phyloP scores from a whole-genome alignment of 1,140 invertebrate species.

The Magallana ariakensis region DNA sequence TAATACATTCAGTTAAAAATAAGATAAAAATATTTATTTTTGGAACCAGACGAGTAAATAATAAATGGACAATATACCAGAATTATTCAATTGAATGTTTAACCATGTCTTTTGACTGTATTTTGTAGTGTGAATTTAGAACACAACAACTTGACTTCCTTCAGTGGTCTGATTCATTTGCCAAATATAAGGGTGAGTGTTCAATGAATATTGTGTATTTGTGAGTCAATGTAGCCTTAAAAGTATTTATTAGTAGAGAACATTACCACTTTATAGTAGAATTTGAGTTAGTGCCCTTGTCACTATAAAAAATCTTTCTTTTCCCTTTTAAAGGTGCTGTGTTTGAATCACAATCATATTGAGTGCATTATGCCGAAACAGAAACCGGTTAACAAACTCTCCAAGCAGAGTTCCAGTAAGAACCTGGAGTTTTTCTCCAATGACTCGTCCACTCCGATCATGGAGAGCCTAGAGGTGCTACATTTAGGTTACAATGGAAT shows the following conservation, averaged over 20 bases:
- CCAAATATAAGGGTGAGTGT: conserved; percentile 76
- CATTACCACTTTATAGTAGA: too few species aligned
- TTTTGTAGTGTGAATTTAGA: conserved; percentile 79
- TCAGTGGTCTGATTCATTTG: conserved; percentile 77
- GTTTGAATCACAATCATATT: conserved; percentile 79
- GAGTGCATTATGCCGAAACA: conserved; percentile 76
- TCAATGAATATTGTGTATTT: not conserved
- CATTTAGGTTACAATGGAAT: conserved; percentile 78
- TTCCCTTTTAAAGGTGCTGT: conserved; percentile 72
- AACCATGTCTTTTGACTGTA: not conserved
- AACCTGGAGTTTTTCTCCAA: conserved; percentile 58
- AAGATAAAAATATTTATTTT: too few species aligned
- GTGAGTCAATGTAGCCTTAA: too few species aligned
- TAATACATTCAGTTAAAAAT: too few species aligned
- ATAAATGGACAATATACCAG: too few species aligned
- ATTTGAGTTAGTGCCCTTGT: too few species aligned
- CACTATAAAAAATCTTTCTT: not conserved
- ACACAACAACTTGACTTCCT: conserved; percentile 79
- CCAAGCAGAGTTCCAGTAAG: conserved; percentile 28
- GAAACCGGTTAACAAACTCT: conserved; percentile 58
- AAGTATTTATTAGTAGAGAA: too few species aligned
- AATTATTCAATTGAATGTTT: too few species aligned
- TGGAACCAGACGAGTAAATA: too few species aligned
- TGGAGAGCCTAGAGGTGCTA: conserved; percentile 79
- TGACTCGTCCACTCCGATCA: conserved; percentile 63